Conservation (phyloP, 1,140 invertebrate species). For the Holotrichia oblita region DNA sequence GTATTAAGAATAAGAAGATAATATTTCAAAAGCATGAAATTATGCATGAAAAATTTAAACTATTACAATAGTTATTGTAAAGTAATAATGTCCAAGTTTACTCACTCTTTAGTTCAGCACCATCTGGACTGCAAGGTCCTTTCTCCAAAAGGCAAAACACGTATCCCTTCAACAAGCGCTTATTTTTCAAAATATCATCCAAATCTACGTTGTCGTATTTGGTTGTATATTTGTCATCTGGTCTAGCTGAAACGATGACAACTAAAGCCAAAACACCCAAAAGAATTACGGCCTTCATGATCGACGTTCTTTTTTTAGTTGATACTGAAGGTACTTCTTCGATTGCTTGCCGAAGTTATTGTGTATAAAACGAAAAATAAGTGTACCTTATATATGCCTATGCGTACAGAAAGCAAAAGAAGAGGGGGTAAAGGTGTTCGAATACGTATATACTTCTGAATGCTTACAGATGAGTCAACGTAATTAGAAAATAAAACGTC, state of each 20-base stretch:
- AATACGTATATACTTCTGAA: conserved; percentile 8
- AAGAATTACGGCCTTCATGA: conserved; percentile 17
- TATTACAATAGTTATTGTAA: not conserved
- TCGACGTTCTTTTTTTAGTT: not conserved
- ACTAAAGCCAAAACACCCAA: not conserved
- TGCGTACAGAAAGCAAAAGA: not conserved
- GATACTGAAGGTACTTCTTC: not conserved
- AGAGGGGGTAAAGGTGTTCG: conserved; percentile 12
- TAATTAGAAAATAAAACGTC: conserved; percentile 25
- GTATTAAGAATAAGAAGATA: too few relatives aligned
- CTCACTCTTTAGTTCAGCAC: conserved; percentile 74
- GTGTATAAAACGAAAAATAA: conserved; percentile 25
- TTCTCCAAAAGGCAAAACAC: conserved; percentile 69
- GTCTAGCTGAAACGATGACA: conserved; percentile 36
- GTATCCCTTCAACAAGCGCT: conserved; percentile 65
- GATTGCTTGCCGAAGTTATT: not conserved
- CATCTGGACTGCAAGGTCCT: conserved; percentile 77
- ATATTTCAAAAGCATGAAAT: too few relatives aligned
- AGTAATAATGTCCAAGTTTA: conserved; percentile 45
- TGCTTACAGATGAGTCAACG: conserved; percentile 17
- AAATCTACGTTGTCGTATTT: conserved; percentile 67
- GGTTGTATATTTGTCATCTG: conserved; percentile 62
- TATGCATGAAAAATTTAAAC: not conserved
- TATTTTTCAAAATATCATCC: conserved; percentile 63
- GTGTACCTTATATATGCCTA: conserved; percentile 1